Base-by-base conservation (phyloP, 2,888 invertebrate genomes). In the Torymus texanus region DNA sequence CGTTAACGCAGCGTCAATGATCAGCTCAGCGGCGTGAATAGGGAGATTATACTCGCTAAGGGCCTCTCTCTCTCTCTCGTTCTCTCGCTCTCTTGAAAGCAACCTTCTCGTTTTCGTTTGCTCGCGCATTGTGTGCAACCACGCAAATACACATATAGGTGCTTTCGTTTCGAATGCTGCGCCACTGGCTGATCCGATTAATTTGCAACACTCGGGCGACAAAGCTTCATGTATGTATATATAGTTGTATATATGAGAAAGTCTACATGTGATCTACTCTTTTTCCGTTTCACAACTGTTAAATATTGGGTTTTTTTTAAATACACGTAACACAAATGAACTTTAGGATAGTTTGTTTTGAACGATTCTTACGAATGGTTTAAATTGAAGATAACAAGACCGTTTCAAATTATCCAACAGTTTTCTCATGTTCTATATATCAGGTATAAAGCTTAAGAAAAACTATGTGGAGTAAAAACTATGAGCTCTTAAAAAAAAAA, bases 101-200 rank as follows among this genome's bases (percentile, higher is more conserved):
- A n/a, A 8, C 29, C 16, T 51, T 18, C 11, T 56, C 56, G 14
- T 68, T 51, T 16, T 21, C 53, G 29, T 13, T 11, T 59, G n/a
- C 56, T 13, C 74, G 62, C 59, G 61, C 51, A 12, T 14, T 12
- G 24, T 24, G 68, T 13, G 50, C 14, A 68, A 41, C 41, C 68
- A 1, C 13, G 11, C 53, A 53, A 18, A 41, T 41, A 63, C n/a
- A 65, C 4, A 21, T 55, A 56, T 12, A 24, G 5, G 55, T 21
- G 50, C 24, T 18, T 50, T 75, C 55, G 50, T 21, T 41, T 51
- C 12, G 18, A 13, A 10, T 18, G 29, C 13, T 51, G 62, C 72
- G 63, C 29, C 70, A 16, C 41, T 51, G 41, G 41, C 16, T 70
- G 76, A 85, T 84, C 82, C 83, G 83, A 85, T 86, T 85, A 85